phyloP scores from a whole-genome alignment of 2,888 invertebrate genomes.

The Syrista parreyssii region DNA sequence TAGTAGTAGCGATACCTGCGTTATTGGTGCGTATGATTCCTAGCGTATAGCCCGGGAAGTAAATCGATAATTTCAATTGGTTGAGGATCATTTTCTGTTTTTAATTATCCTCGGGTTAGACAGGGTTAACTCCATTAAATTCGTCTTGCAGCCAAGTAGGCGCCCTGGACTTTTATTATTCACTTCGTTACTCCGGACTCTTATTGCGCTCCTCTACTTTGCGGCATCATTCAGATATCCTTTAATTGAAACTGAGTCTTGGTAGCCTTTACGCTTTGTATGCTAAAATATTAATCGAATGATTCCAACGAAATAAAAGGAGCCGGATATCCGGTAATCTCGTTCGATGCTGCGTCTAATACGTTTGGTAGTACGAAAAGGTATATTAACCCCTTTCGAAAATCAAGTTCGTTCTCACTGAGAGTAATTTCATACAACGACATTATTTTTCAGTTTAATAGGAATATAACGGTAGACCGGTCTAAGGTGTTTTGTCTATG shows the following conservation, averaged over 20 bases:
- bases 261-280: neutral
- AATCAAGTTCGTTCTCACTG: no score
- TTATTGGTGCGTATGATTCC: neutral
- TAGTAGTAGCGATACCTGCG: neutral
- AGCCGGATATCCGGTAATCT: no score
- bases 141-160: conserved; percentile 31
- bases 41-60: conserved; percentile 27
- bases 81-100: conserved; percentile 52
- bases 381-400: no score
- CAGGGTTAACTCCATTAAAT: conserved; percentile 56
- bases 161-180: conserved; percentile 34
- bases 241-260: neutral
- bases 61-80: conserved; percentile 54
- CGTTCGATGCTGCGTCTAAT: no score
- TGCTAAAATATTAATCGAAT: no score
- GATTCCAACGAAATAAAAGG: no score
- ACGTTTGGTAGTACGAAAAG: no score
- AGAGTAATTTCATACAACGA: no score
- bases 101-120: conserved; percentile 55
- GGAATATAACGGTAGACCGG: no score
- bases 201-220: conserved; percentile 44
- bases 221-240: conserved; percentile 15
- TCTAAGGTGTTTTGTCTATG: no score
- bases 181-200: conserved; percentile 27
- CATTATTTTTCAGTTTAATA: no score